Evolutionary conservation across 1,140 invertebrate genomes (phyloP), one percentile per base, ranked within the genome.

Genomic region (Thrips palmi): DNA sequence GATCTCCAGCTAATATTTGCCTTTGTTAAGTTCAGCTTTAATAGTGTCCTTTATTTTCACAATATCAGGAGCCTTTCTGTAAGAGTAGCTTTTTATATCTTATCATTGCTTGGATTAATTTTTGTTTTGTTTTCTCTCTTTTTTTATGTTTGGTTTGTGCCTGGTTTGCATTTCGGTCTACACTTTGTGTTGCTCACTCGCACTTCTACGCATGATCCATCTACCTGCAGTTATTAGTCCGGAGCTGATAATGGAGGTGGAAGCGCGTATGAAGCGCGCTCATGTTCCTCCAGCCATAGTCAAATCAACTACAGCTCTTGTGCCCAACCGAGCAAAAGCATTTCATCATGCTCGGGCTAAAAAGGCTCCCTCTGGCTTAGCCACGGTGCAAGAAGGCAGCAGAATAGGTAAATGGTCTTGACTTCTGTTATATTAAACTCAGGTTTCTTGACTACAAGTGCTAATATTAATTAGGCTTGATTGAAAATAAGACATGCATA

Each of bases 251-350:
- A 73, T 77, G 65, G 82, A 86, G 55, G 82, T 86, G 41, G 82
- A 86, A 65, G 77, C 75, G 53, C 70, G 83, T 52, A 87, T 88
- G 81, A 80, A 83, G 52, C 68, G 81, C 47, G 70, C 75, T 54
- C 77, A 80, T 52, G 57, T 75, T 34, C 76, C 77, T 32, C 71
- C 76, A n/a, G n/a, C n/a, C n/a, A n/a, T n/a, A n/a, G n/a, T n/a
- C n/a, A n/a, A n/a, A n/a, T n/a, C n/a, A n/a, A n/a, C n/a, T n/a
- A n/a, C n/a, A n/a, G n/a, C n/a, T n/a, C n/a, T n/a, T n/a, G n/a
- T n/a, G n/a, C n/a, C n/a, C n/a, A n/a, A n/a, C n/a, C n/a, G n/a
- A n/a, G n/a, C n/a, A n/a, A n/a, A n/a, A n/a, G n/a, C n/a, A n/a
- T n/a, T n/a, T n/a, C n/a, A n/a, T n/a, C n/a, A n/a, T n/a, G n/a